Evolutionary conservation across 2,797 vertebrate genomes (phyloP).

Genomic region (Pelodytes ibericus): DNA sequence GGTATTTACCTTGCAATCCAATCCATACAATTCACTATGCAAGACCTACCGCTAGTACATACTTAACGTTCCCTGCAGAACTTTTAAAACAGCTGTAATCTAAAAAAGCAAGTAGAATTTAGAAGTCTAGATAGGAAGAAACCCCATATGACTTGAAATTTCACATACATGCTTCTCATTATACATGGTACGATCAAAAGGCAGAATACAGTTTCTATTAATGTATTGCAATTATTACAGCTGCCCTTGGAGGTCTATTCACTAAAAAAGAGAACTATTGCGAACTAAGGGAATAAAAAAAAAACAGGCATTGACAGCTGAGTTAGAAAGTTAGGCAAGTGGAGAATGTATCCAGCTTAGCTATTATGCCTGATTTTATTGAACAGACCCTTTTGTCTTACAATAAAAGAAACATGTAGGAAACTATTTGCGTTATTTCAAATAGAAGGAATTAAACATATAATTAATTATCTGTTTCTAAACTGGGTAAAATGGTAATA

Average conservation of each 20-base stretch:
- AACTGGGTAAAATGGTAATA: too few relatives aligned
- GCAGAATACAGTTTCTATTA: background rate
- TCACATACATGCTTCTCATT: constrained; percentile 11
- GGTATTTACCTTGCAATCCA: constrained; percentile 46
- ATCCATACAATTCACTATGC: constrained; percentile 8
- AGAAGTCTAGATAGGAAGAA: constrained; percentile 21
- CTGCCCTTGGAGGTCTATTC: too few relatives aligned
- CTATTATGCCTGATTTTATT: too few relatives aligned
- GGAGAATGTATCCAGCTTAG: too few relatives aligned
- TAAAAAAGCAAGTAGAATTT: constrained; percentile 26
- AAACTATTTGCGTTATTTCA: too few relatives aligned
- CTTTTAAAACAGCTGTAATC: constrained; percentile 30
- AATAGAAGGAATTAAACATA: too few relatives aligned
- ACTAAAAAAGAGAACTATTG: too few relatives aligned
- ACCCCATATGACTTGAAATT: constrained; percentile 24
- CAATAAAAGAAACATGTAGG: background rate
- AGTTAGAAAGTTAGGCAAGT: too few relatives aligned
- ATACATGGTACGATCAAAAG: background rate
- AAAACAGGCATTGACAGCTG: too few relatives aligned
- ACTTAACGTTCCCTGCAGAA: background rate
- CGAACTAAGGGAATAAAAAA: too few relatives aligned
- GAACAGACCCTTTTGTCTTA: too few relatives aligned
- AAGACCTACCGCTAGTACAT: constrained; percentile 5
- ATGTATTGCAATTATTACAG: background rate
- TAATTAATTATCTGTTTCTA: too few relatives aligned